These are phyloP conservation scores for Drosophila yooni DNA, from an alignment of 2,888 invertebrate genomes.

Conservation along the genomic window DNA sequence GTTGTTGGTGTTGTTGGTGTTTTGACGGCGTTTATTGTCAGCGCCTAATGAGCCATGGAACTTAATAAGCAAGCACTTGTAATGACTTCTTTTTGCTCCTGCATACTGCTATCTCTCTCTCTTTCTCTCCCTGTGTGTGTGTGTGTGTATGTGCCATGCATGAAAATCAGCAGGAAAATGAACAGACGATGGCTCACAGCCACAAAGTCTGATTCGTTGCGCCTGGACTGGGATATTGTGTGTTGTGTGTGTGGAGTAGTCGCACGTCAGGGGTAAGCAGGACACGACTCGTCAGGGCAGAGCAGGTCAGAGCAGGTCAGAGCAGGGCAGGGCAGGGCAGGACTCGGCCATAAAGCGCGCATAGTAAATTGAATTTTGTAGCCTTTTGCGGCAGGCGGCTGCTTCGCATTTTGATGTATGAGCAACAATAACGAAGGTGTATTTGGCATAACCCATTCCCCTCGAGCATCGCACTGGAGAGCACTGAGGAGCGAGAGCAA, in stretches of 20 bases:
- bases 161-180: constrained; percentile 53
- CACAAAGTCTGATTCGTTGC: constrained; percentile 65
- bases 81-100: constrained; percentile 65
- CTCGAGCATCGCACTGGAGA: not conserved
- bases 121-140: not conserved
- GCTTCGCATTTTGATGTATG: constrained; percentile 62
- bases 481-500: not conserved
- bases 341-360: constrained; percentile 74
- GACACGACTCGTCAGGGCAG: constrained; percentile 26
- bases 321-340: constrained; percentile 32
- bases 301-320: constrained; percentile 21
- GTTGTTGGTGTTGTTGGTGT: constrained; percentile 44
- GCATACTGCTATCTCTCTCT: not conserved
- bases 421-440: constrained; percentile 36
- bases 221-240: constrained; percentile 43
- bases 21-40: constrained; percentile 73
- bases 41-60: constrained; percentile 80
- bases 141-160: constrained; percentile 41
- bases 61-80: constrained; percentile 79
- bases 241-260: not conserved
- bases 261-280: constrained; percentile 8
- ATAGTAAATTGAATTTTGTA: constrained; percentile 79
- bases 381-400: constrained; percentile 71
- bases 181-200: constrained; percentile 37
- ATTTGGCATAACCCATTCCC: constrained; percentile 2